Conservation (phyloP, 2,888 invertebrate genomes). For the Mythimna ferrago region DNA sequence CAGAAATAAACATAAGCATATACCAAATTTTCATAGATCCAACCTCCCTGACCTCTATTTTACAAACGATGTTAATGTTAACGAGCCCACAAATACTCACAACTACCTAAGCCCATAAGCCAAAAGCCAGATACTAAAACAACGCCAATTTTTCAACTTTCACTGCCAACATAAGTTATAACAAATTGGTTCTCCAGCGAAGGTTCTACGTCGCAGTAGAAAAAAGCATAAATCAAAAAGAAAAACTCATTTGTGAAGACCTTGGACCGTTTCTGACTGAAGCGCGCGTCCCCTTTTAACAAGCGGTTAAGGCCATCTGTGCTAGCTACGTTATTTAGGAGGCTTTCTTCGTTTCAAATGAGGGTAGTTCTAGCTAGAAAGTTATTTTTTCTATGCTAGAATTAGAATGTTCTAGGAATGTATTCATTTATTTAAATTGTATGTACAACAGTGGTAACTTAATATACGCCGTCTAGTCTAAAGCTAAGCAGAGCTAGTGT, state of each 20-base stretch:
- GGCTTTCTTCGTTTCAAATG: conserved; percentile 1
- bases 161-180: conserved; percentile 29
- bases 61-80: neutral
- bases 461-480: too few species aligned
- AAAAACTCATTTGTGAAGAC: conserved; percentile 50
- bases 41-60: neutral
- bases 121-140: conserved; percentile 27
- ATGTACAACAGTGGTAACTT: too few species aligned
- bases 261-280: conserved; percentile 52
- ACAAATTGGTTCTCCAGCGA: conserved; percentile 41
- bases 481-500: too few species aligned
- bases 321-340: conserved; percentile 27
- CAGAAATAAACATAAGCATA: neutral
- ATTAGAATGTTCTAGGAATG: neutral
- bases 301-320: conserved; percentile 47
- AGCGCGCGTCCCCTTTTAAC: conserved; percentile 28
- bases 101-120: neutral
- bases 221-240: conserved; percentile 58
- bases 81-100: conserved; percentile 4
- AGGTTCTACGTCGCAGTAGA: conserved; percentile 32
- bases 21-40: neutral
- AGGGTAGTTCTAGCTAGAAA: conserved; percentile 1
- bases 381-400: conserved; percentile 3
- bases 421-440: too few species aligned
- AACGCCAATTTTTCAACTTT: conserved; percentile 28